A percentile compares a stretch with the other conserved stretches of the same genome.
Conservation (phyloP, 2,888 invertebrate genomes). For the Escarpia spicata region DNA sequence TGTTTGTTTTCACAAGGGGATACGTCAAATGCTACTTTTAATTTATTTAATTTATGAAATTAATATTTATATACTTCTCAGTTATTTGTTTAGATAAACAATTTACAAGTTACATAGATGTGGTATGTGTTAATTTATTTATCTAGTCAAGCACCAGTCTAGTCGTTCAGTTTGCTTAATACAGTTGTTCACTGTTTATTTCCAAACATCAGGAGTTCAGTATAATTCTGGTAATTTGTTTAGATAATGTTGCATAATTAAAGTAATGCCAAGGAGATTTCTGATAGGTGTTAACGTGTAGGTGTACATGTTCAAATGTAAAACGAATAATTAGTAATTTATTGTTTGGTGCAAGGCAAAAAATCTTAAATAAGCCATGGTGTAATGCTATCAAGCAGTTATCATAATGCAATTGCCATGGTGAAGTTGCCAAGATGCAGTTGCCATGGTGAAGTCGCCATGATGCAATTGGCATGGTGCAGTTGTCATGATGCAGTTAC, state of each 20-base stretch:
- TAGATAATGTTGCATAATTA: no score
- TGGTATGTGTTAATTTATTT: neutral
- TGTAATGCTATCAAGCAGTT: neutral
- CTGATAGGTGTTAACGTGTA: neutral
- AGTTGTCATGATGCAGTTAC: no score
- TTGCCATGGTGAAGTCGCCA: no score
- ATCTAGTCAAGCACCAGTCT: neutral
- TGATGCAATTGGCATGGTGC: no score
- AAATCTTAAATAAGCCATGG: neutral
- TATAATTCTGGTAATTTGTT: no score
- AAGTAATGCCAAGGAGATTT: neutral
- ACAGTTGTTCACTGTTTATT: neutral
- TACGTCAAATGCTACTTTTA: neutral
- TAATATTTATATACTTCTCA: neutral
- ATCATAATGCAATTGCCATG: no score
- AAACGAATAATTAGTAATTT: neutral
- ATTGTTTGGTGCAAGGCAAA: neutral
- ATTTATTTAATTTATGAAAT: neutral
- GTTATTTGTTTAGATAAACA: neutral
- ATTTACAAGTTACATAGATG: no score
- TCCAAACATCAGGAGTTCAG: no score
- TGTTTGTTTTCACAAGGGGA: neutral
- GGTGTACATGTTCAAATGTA: neutral
- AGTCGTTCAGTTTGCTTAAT: neutral
- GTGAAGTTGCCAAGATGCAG: no score